phyloP scores from a whole-genome alignment of 2,113 vertebrate species.

The Cercopithecus mona region DNA sequence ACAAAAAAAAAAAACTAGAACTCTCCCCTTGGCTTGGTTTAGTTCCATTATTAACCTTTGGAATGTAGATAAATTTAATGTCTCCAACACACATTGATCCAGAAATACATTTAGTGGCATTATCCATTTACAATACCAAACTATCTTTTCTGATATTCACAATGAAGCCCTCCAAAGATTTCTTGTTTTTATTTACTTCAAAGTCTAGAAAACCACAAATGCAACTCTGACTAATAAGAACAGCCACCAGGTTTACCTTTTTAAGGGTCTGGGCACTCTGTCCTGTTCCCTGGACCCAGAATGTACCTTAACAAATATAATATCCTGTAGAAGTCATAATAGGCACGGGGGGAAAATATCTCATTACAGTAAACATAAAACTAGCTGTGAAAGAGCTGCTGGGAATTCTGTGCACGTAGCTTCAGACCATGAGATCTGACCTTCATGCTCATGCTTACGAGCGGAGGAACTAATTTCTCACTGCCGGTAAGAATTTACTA shows the following conservation, averaged over 20 bases:
- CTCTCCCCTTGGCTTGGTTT: not conserved
- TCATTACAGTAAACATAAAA: constrained; percentile 37
- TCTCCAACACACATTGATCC: not conserved
- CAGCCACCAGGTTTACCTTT: not conserved
- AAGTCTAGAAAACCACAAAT: constrained; percentile 94
- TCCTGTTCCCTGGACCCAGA: not conserved
- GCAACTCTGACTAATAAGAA: constrained; percentile 83
- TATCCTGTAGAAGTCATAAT: not conserved
- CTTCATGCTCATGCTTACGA: not conserved
- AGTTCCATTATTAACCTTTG: not conserved
- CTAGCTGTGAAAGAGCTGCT: not conserved
- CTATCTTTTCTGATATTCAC: constrained; percentile 88
- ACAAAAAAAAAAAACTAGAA: not conserved
- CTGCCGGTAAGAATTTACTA: not conserved
- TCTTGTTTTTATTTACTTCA: constrained; percentile 92
- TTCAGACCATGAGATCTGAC: constrained; percentile 6
- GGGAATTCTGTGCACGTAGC: not conserved
- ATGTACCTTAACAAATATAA: not conserved
- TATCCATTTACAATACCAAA: constrained; percentile 93
- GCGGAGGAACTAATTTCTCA: not conserved
- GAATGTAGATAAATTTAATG: not conserved
- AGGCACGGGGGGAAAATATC: not conserved
- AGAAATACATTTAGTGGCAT: constrained; percentile 83
- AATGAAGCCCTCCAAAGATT: constrained; percentile 90
- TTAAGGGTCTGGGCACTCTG: not conserved